These are phyloP conservation scores for Hartigia nigra DNA, from an alignment of 2,888 invertebrate genomes.

Conservation along the genomic window DNA sequence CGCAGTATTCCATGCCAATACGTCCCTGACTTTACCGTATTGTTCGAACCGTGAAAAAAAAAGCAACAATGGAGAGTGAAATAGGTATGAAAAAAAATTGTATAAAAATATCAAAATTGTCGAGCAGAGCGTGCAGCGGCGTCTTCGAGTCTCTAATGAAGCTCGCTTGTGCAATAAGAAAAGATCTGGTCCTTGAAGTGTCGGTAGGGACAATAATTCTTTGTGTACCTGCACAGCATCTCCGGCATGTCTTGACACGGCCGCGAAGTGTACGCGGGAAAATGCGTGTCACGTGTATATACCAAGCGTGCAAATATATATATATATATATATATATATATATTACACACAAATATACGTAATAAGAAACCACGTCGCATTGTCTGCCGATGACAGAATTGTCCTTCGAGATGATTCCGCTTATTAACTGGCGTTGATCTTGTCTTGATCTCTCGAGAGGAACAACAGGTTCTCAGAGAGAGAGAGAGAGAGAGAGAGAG, in stretches of 20 bases:
- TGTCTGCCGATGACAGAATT: slow-evolving; percentile 33
- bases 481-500: too few species aligned
- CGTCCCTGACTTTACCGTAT: background rate
- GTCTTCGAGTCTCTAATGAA: slow-evolving; percentile 16
- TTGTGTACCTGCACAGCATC: background rate
- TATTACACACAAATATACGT: too few species aligned
- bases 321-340: background rate
- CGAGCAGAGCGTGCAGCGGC: slow-evolving; percentile 10
- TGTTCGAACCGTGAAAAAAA: background rate
- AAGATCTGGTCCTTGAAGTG: slow-evolving; percentile 29
- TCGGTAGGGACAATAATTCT: slow-evolving; percentile 23
- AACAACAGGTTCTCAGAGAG: background rate
- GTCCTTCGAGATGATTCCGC: slow-evolving; percentile 31
- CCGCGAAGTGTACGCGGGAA: background rate
- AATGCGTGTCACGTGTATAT: background rate
- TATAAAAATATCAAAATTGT: background rate
- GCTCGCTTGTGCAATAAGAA: slow-evolving; percentile 15
- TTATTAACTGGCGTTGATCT: background rate
- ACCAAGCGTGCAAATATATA: background rate
- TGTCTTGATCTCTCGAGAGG: background rate
- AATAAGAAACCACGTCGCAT: slow-evolving; percentile 24
- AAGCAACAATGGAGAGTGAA: background rate
- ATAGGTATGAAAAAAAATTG: background rate
- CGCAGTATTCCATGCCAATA: background rate
- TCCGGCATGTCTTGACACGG: background rate